Conservation (phyloP, 2,113 vertebrate genomes). For the Pachycephala philippinensis region DNA sequence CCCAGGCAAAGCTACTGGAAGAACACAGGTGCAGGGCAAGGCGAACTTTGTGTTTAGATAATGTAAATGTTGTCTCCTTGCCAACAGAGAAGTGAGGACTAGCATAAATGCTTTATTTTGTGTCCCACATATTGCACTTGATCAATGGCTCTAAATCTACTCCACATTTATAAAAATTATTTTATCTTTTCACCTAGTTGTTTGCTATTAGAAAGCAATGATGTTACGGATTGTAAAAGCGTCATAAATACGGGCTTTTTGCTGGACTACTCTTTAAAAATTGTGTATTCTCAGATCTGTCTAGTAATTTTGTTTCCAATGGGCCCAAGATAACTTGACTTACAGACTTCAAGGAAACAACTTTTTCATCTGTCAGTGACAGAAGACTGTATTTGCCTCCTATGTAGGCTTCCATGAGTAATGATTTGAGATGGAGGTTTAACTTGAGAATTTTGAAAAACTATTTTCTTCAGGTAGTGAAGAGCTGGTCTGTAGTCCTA, state of each 20-base stretch:
- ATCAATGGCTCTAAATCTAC: background rate
- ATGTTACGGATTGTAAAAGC: background rate
- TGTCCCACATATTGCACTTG: background rate
- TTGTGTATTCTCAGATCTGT: background rate
- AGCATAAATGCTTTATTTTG: background rate
- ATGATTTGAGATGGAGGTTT: background rate
- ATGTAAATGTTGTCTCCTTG: background rate
- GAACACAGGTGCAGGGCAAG: background rate
- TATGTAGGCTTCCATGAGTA: background rate
- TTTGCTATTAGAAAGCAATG: background rate
- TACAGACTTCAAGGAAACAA: background rate
- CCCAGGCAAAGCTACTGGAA: background rate
- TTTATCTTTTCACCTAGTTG: background rate
- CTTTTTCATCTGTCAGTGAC: background rate
- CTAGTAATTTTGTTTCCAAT: background rate
- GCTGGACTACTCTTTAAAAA: background rate
- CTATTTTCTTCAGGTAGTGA: background rate
- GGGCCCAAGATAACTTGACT: background rate
- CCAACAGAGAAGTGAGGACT: background rate
- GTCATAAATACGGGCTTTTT: background rate
- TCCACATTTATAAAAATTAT: background rate
- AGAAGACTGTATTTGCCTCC: background rate
- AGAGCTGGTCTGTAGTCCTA: background rate
- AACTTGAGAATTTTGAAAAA: background rate
- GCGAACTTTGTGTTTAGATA: background rate